These are phyloP conservation scores for Botia almorhae DNA, from an alignment of 2,797 vertebrate species.

Conservation along the genomic window DNA sequence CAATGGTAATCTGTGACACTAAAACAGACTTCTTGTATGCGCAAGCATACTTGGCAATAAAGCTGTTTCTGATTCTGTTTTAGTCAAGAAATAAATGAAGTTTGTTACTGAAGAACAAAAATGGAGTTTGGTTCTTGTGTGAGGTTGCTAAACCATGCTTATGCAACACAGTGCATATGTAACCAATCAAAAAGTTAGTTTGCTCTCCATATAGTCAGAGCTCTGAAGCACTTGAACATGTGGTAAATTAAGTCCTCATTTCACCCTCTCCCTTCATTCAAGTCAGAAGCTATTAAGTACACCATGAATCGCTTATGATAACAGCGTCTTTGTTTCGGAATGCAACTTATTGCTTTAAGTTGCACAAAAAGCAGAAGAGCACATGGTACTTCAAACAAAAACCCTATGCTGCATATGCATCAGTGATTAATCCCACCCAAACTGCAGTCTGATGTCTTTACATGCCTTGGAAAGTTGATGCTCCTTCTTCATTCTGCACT, in stretches of 20 bases:
- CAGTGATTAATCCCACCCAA: conserved; percentile 41
- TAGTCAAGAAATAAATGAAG: conserved; percentile 24
- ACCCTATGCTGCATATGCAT: conserved; percentile 38
- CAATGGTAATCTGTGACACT: too few relatives aligned
- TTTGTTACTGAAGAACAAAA: conserved; percentile 34
- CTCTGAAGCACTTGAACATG: conserved; percentile 30
- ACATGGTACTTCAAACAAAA: conserved; percentile 35
- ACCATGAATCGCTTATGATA: conserved; percentile 34
- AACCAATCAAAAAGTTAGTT: conserved; percentile 50
- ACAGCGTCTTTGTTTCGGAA: conserved; percentile 15
- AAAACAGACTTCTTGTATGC: too few relatives aligned
- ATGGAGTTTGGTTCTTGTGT: conserved; percentile 23
- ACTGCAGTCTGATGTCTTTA: conserved; percentile 54
- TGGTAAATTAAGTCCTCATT: conserved; percentile 47
- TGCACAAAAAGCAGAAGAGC: conserved; percentile 25
- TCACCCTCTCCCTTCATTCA: conserved; percentile 10
- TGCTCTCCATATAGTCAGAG: conserved; percentile 22
- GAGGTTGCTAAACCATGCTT: conserved; percentile 21
- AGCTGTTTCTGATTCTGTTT: not conserved
- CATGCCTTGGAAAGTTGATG: conserved; percentile 62
- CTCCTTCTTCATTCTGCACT: conserved; percentile 66
- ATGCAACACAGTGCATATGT: conserved; percentile 46
- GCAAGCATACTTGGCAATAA: too few relatives aligned
- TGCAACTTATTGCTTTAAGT: conserved; percentile 29
- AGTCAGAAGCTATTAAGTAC: conserved; percentile 32